Conservation (phyloP, 2,797 vertebrate genomes). For the Synanceia verrucosa region DNA sequence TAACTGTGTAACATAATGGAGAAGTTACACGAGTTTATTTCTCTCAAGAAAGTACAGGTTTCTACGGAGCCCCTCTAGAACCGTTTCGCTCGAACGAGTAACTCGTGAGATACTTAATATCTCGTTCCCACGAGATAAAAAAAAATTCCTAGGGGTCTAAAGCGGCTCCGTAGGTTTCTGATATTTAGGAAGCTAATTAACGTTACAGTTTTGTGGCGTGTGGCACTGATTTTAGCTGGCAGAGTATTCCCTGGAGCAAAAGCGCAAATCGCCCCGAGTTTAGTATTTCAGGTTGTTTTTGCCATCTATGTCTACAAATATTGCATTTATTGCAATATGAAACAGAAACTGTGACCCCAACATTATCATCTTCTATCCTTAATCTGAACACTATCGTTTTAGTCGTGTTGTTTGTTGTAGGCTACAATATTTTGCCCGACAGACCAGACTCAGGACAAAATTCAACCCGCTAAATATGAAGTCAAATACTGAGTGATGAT, state of each 20-base stretch:
- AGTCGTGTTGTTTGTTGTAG: accelerated
- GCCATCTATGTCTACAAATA: accelerated
- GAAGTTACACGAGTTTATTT: not conserved
- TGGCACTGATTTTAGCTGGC: conserved; percentile 53
- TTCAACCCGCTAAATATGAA: accelerated
- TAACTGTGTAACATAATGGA: not conserved
- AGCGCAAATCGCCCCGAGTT: not conserved
- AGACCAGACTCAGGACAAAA: accelerated
- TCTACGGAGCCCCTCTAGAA: too few relatives aligned
- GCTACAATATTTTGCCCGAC: conserved; percentile 26
- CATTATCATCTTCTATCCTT: accelerated
- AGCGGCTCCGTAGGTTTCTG: accelerated
- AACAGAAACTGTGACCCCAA: accelerated
- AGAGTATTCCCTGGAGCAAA: not conserved
- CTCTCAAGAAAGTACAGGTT: not conserved
- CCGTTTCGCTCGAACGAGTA: too few relatives aligned
- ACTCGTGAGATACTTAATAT: too few relatives aligned
- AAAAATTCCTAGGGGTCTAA: too few relatives aligned
- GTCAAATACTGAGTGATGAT: conserved; percentile 31
- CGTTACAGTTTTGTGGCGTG: not conserved
- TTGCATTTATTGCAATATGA: accelerated
- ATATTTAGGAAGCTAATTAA: conserved; percentile 39
- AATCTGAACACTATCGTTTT: accelerated
- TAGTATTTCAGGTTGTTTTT: conserved; percentile 21
- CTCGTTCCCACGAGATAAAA: too few relatives aligned